Percentiles rank a stretch among this genome's conserved stretches.
phyloP scores from a whole-genome alignment of 2,888 invertebrate genomes.

The Papilio protenor region DNA sequence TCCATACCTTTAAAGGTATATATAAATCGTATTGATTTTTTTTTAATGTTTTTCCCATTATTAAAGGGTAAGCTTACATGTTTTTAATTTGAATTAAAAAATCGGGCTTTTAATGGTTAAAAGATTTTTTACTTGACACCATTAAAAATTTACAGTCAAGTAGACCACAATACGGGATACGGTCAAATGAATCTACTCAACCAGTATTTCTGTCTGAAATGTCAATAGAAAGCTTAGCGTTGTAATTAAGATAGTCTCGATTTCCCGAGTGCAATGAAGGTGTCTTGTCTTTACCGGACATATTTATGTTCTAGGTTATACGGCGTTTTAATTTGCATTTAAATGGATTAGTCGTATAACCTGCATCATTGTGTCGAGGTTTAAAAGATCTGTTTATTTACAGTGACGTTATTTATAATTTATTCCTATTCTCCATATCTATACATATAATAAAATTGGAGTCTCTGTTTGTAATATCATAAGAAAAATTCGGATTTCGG shows the following conservation, averaged over 20 bases:
- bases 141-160: not conserved
- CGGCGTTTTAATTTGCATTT: not conserved
- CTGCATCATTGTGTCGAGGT: not conserved
- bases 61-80: too few relatives aligned
- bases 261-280: conserved; percentile 8
- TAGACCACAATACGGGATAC: not conserved
- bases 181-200: not conserved
- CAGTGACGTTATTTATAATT: too few relatives aligned
- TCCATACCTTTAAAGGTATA: too few relatives aligned
- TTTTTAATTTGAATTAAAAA: too few relatives aligned
- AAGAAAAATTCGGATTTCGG: too few relatives aligned
- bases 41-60: too few relatives aligned
- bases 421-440: too few relatives aligned
- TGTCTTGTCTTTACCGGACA: not conserved
- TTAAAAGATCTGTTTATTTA: not conserved
- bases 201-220: not conserved
- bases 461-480: too few relatives aligned
- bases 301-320: conserved; percentile 2
- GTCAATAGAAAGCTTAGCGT: not conserved
- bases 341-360: not conserved
- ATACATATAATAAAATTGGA: too few relatives aligned
- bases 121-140: not conserved
- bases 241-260: not conserved
- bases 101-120: too few relatives aligned
- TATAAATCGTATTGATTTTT: too few relatives aligned